Percentiles rank a stretch among this genome's conserved stretches.
These are phyloP conservation scores for Zaprionus vittiger DNA, from an alignment of 1,140 invertebrate genomes.

Conservation along the genomic window DNA sequence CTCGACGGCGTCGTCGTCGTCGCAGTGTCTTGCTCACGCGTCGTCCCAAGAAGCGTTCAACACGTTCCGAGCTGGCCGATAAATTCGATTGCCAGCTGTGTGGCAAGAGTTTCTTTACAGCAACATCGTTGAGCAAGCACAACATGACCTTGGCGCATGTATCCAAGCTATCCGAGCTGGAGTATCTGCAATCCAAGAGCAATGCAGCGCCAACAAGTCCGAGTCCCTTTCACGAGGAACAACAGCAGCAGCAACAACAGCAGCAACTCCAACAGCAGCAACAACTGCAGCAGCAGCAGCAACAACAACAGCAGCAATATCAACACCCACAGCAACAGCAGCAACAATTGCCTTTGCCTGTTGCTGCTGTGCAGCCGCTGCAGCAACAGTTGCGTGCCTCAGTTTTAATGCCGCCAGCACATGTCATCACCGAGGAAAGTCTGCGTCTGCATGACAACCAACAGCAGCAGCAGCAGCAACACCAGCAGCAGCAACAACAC, in stretches of 20 bases:
- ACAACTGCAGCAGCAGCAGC: not conserved
- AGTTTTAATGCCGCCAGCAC: slow-evolving; percentile 54
- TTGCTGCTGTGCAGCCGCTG: not conserved
- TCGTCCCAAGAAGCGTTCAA: slow-evolving; percentile 7
- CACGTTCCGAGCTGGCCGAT: slow-evolving; percentile 41
- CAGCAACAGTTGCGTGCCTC: slow-evolving; percentile 50
- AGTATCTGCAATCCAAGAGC: slow-evolving; percentile 83
- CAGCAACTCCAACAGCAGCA: not conserved
- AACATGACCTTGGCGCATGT: slow-evolving; percentile 85
- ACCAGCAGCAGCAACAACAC: slow-evolving; percentile 29
- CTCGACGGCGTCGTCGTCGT: slow-evolving; percentile 49
- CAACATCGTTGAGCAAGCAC: slow-evolving; percentile 85
- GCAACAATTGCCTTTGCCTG: not conserved
- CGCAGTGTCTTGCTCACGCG: slow-evolving; percentile 69
- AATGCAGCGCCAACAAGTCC: slow-evolving; percentile 45
- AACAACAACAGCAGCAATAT: not conserved
- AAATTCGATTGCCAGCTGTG: slow-evolving; percentile 84
- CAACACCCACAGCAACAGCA: slow-evolving; percentile 19
- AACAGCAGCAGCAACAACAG: not conserved
- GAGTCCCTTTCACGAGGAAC: not conserved
- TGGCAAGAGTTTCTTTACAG: slow-evolving; percentile 84
- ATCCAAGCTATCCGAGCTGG: slow-evolving; percentile 85
- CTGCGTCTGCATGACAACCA: slow-evolving; percentile 66
- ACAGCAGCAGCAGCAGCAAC: slow-evolving; percentile 39
- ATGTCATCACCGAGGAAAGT: slow-evolving; percentile 70